Conservation (phyloP, 2,797 vertebrate species). For the Helarctos malayanus region DNA sequence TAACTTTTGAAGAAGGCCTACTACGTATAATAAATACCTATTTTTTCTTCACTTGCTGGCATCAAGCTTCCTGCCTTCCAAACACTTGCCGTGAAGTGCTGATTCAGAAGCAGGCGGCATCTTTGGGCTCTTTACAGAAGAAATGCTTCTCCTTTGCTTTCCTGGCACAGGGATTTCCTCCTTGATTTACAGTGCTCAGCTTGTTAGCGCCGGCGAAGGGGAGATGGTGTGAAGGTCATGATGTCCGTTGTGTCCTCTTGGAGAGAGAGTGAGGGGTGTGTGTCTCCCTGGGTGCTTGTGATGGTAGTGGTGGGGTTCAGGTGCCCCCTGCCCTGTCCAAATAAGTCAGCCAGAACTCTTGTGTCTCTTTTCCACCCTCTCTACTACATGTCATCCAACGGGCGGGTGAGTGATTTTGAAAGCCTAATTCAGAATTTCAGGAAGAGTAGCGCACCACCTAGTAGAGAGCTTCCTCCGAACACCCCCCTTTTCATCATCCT, state of each 20-base stretch:
- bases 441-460: constrained; percentile 70
- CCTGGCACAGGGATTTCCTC: constrained; percentile 84
- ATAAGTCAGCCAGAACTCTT: not conserved
- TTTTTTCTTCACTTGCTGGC: constrained; percentile 63
- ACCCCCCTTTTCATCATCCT: constrained; percentile 54
- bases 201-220: constrained; percentile 79
- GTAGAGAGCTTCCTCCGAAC: constrained; percentile 76
- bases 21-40: constrained; percentile 64
- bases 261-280: constrained; percentile 61
- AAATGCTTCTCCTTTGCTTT: constrained; percentile 74
- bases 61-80: constrained; percentile 73
- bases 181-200: constrained; percentile 87
- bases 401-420: constrained; percentile 81
- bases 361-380: constrained; percentile 63
- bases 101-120: constrained; percentile 83
- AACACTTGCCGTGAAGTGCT: constrained; percentile 80
- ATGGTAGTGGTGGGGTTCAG: constrained; percentile 21
- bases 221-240: constrained; percentile 85
- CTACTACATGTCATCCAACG: constrained; percentile 57
- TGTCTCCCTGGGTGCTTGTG: constrained; percentile 71
- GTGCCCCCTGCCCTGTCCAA: not conserved
- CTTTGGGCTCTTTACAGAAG: constrained; percentile 81
- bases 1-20: constrained; percentile 78
- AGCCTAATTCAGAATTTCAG: constrained; percentile 85
- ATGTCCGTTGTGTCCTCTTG: constrained; percentile 78